These are phyloP conservation scores for Acleris holmiana DNA, from an alignment of 2,888 invertebrate genomes.

Conservation along the genomic window DNA sequence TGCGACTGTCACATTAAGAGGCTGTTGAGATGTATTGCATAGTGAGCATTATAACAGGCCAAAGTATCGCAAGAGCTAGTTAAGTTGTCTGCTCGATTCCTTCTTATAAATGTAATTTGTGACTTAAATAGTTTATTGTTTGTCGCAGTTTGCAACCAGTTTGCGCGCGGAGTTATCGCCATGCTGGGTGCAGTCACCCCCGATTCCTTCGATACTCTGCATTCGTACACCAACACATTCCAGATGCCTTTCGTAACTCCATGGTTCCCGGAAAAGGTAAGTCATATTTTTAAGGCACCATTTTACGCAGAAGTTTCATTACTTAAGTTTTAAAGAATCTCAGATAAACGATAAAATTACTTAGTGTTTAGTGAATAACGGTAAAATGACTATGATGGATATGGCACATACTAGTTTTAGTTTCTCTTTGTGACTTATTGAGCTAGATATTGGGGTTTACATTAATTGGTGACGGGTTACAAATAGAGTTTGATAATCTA, in stretches of 20 bases:
- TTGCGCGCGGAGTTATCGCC: conserved; percentile 92
- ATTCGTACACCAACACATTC: conserved; percentile 96
- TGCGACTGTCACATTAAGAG: too few species aligned
- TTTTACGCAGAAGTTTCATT: neutral
- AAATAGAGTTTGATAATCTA: too few species aligned
- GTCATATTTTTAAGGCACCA: conserved; percentile 1
- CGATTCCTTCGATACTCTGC: conserved; percentile 95
- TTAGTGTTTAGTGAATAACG: too few species aligned
- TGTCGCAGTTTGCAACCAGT: conserved; percentile 93
- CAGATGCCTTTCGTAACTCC: conserved; percentile 97
- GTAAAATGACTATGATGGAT: too few species aligned
- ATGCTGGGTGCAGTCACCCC: conserved; percentile 95
- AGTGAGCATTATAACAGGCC: too few species aligned
- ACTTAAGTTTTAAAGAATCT: too few species aligned
- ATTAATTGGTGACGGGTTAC: too few species aligned
- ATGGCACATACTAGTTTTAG: too few species aligned
- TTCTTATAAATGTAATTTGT: neutral
- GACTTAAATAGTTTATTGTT: conserved; percentile 31
- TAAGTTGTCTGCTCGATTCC: neutral
- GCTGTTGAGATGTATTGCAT: too few species aligned
- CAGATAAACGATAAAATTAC: too few species aligned
- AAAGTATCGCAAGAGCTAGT: neutral
- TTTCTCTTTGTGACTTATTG: too few species aligned
- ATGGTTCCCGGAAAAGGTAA: conserved; percentile 96
- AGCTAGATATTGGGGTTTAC: too few species aligned